These are phyloP conservation scores for Laticauda colubrina DNA, from an alignment of 2,113 vertebrate species.

Conservation along the genomic window DNA sequence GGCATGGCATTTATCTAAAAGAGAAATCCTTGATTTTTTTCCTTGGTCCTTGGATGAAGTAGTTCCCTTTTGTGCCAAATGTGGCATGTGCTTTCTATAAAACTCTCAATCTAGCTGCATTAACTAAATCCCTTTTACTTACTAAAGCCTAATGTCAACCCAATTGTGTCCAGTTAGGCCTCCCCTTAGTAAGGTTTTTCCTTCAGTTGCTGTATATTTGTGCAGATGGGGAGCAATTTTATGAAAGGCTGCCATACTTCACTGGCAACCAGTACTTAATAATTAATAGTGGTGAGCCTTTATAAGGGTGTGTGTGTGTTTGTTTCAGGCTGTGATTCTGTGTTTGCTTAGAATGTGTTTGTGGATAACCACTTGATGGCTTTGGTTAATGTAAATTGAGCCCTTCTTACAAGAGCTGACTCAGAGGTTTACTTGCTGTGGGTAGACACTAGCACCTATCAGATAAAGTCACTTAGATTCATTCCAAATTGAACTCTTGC, in stretches of 20 bases:
- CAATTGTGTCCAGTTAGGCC: background rate
- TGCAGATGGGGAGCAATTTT: background rate
- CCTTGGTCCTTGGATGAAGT: background rate
- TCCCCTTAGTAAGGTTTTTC: background rate
- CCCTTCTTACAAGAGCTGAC: background rate
- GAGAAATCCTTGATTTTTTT: background rate
- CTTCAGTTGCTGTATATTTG: background rate
- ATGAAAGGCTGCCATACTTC: background rate
- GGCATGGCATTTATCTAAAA: background rate
- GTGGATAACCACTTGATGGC: background rate
- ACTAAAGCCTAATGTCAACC: background rate
- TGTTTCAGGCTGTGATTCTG: background rate
- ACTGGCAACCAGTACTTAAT: background rate
- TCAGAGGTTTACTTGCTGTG: background rate
- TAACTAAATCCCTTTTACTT: background rate
- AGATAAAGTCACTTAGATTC: background rate
- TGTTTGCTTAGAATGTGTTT: background rate
- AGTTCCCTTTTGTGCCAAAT: background rate
- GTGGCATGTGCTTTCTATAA: background rate
- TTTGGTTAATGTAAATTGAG: background rate
- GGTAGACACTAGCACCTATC: background rate
- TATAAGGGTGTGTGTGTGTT: background rate
- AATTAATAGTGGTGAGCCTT: background rate
- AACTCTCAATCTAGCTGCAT: background rate
- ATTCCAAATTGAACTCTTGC: background rate